Evolutionary conservation across 1,140 invertebrate species (phyloP).

Genomic region (Olivierus martensii): DNA sequence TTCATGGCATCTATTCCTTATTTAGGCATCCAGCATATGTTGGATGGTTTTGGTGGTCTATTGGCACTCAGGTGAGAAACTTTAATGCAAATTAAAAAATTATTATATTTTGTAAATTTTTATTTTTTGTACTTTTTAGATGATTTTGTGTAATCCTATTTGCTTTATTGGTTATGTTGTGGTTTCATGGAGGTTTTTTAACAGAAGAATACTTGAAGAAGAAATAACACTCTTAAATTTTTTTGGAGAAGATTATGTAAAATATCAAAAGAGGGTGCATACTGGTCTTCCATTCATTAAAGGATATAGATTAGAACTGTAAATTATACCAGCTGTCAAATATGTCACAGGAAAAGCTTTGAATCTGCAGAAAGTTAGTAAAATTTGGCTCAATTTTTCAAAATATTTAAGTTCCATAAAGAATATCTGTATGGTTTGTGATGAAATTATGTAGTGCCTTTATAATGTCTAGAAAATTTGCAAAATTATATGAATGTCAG

Average conservation of each 20-base stretch:
- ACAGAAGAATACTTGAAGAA: slow-evolving; percentile 72
- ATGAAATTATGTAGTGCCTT: too few relatives aligned
- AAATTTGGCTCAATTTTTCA: too few relatives aligned
- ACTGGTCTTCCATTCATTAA: slow-evolving; percentile 86
- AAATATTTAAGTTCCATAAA: too few relatives aligned
- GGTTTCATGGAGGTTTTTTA: slow-evolving; percentile 84
- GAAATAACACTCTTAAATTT: slow-evolving; percentile 86
- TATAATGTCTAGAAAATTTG: too few relatives aligned
- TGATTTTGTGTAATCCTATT: slow-evolving; percentile 75
- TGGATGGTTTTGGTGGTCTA: slow-evolving; percentile 98
- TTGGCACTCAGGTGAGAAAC: slow-evolving; percentile 75
- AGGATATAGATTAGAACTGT: slow-evolving; percentile 44
- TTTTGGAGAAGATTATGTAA: slow-evolving; percentile 75
- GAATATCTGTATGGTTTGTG: too few relatives aligned
- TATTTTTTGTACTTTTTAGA: not conserved
- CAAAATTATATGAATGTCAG: too few relatives aligned
- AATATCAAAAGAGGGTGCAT: slow-evolving; percentile 73
- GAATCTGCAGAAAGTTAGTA: too few relatives aligned
- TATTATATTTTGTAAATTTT: too few relatives aligned
- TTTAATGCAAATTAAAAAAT: too few relatives aligned
- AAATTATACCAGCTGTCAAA: slow-evolving; percentile 2
- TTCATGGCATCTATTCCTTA: slow-evolving; percentile 68
- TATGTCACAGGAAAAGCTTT: too few relatives aligned
- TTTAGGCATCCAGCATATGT: slow-evolving; percentile 83
- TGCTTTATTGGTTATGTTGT: slow-evolving; percentile 66